These are phyloP conservation scores for Onthophagus sagittarius DNA, from an alignment of 2,888 invertebrate species.

Conservation along the genomic window DNA sequence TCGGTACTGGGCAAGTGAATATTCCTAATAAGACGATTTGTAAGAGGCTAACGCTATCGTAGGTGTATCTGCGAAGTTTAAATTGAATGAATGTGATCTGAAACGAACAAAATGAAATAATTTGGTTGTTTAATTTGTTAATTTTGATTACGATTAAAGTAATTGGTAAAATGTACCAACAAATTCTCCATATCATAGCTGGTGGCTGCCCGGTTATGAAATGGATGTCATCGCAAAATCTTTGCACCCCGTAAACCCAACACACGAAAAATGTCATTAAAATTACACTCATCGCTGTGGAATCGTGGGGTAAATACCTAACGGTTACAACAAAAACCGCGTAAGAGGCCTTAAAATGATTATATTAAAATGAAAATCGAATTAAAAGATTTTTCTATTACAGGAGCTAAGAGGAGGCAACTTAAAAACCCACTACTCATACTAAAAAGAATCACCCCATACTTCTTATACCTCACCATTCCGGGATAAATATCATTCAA, in stretches of 20 bases:
- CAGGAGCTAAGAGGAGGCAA: slow-evolving; percentile 14
- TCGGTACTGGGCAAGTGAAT: slow-evolving; percentile 17
- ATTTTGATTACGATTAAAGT: slow-evolving; percentile 18
- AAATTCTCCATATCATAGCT: slow-evolving; percentile 31
- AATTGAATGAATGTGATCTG: background rate
- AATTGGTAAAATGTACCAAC: slow-evolving; percentile 29
- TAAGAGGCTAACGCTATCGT: background rate
- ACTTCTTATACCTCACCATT: slow-evolving; percentile 17
- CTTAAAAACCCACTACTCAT: slow-evolving; percentile 15
- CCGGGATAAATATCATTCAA: slow-evolving; percentile 19
- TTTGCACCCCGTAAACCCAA: slow-evolving; percentile 32
- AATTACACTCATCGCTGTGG: slow-evolving; percentile 22
- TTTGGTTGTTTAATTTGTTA: no score
- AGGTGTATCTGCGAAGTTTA: background rate
- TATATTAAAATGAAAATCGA: background rate
- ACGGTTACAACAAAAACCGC: slow-evolving; percentile 10
- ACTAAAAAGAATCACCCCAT: slow-evolving; percentile 17
- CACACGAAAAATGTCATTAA: slow-evolving; percentile 23
- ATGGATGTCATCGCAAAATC: slow-evolving; percentile 33
- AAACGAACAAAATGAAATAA: no score
- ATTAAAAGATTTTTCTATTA: background rate
- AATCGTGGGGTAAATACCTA: slow-evolving; percentile 3
- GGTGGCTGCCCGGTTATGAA: slow-evolving; percentile 31
- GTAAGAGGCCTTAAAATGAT: slow-evolving; percentile 16
- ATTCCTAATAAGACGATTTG: slow-evolving; percentile 1